phyloP scores from a whole-genome alignment of 2,113 vertebrate genomes.

The Tamias sibiricus region DNA sequence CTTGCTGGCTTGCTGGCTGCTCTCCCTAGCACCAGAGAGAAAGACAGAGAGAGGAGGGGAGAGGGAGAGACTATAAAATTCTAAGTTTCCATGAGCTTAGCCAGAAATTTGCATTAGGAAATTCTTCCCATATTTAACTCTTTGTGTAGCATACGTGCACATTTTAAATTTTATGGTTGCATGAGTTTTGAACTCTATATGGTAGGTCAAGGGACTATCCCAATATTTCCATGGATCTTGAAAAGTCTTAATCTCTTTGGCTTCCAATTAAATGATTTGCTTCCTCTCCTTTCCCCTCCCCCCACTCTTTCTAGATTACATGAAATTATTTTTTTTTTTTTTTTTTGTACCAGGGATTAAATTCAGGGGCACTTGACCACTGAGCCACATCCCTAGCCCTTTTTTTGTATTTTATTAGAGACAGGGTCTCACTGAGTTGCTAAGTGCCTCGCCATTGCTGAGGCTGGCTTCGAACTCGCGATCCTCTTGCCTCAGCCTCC shows the following conservation, averaged over 20 bases:
- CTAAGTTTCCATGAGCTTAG: background rate
- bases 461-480: no score
- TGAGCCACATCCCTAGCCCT: no score
- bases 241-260: background rate
- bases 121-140: background rate
- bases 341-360: no score
- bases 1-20: no score
- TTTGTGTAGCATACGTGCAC: background rate
- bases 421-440: no score
- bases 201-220: background rate
- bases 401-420: no score
- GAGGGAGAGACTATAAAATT: fast-evolving
- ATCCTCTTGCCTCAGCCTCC: no score
- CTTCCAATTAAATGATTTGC: background rate
- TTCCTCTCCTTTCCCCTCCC: fast-evolving
- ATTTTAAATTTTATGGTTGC: background rate
- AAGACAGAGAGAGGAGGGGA: no score
- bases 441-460: no score
- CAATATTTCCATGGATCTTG: background rate
- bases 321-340: no score
- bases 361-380: no score
- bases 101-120: background rate
- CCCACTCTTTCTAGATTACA: background rate
- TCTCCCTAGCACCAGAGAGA: no score
- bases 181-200: background rate